phyloP scores from a whole-genome alignment of 2,113 vertebrate species.

The Fulmarus glacialis region DNA sequence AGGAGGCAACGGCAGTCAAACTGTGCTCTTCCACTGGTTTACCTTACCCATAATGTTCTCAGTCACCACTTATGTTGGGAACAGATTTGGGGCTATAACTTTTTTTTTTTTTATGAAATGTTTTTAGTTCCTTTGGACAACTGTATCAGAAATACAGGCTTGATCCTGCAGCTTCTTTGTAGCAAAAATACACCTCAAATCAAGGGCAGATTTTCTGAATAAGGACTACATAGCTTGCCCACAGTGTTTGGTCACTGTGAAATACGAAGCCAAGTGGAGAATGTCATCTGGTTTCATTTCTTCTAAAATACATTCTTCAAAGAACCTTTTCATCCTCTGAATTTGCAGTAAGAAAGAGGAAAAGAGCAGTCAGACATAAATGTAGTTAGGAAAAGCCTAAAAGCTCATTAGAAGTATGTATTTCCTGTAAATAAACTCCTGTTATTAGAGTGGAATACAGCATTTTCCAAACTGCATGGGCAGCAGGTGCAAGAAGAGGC shows the following conservation, averaged over 20 bases:
- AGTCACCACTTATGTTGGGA: background rate
- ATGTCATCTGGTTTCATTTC: conserved; percentile 64
- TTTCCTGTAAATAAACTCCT: background rate
- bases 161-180: background rate
- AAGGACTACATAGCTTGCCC: conserved; percentile 3
- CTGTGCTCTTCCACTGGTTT: background rate
- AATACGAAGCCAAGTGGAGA: conserved; percentile 45
- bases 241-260: conserved; percentile 37
- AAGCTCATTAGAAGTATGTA: conserved; percentile 31
- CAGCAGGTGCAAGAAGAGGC: conserved; percentile 45
- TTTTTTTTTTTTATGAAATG: background rate
- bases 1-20: background rate
- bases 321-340: conserved; percentile 54
- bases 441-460: background rate
- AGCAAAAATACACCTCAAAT: conserved; percentile 30
- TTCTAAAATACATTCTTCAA: conserved; percentile 51
- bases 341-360: conserved; percentile 14
- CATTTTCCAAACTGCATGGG: background rate
- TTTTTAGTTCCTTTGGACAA: background rate
- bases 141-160: background rate
- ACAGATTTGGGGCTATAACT: background rate
- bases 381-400: conserved; percentile 11
- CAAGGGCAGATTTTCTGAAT: conserved; percentile 37
- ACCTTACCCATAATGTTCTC: background rate
- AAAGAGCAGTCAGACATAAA: conserved; percentile 19